Conservation (phyloP, 2,113 vertebrate genomes). For the Rhinolophus ferrumequinum region DNA sequence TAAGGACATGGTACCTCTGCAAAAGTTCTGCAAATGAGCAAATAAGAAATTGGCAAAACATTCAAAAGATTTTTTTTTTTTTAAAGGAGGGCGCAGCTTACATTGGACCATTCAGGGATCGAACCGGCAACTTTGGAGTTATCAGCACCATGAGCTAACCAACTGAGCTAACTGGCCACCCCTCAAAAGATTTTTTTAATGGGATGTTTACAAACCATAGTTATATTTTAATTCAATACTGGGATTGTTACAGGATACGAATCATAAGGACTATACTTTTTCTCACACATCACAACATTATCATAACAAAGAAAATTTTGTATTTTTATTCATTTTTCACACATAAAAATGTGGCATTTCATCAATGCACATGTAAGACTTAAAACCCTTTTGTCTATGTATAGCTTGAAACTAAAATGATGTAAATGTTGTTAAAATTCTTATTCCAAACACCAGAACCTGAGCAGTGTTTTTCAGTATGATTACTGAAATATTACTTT, state of each 20-base stretch:
- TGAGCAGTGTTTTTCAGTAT: not conserved
- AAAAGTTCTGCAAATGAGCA: not conserved
- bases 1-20: not conserved
- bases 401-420: not conserved
- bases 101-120: too few species aligned
- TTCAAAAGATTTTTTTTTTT: not conserved
- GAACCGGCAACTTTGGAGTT: too few species aligned
- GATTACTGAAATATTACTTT: not conserved
- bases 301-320: not conserved
- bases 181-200: not conserved
- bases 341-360: not conserved
- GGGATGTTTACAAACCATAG: not conserved
- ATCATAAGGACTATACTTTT: not conserved
- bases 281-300: not conserved
- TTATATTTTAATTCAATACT: slow-evolving; percentile 32
- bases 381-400: not conserved
- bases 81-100: too few species aligned
- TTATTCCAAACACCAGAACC: not conserved
- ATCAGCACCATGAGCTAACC: too few species aligned
- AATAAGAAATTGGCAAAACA: not conserved
- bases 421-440: not conserved
- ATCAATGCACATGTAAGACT: not conserved
- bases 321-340: not conserved
- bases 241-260: not conserved
- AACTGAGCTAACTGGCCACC: too few species aligned